Base-by-base conservation (phyloP, 1,140 invertebrate species). In the Drosophila ogumai region DNA sequence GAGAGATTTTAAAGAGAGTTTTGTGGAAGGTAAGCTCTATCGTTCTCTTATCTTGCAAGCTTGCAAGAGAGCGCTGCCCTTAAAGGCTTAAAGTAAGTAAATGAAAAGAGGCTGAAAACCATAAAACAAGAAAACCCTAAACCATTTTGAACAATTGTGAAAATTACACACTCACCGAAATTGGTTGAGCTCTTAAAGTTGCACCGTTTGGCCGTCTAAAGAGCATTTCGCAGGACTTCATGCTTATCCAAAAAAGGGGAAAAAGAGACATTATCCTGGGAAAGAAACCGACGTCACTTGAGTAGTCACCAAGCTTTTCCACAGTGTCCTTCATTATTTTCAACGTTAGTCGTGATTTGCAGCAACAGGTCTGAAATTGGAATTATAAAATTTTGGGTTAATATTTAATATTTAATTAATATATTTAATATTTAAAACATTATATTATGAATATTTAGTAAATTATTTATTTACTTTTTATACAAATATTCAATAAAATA, bases 221-320 rank as follows among this genome's bases (percentile, higher is more conserved):
- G 82, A 86, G 82, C 36, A 65, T 44, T 46, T 49, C 19, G 10
- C 34, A 46, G 44, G 63, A 36, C 6, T 50, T 17, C n/a, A 7
- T 50, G 28, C 28, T 46, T 47, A 32, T 19, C 32, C 7, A 19
- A 40, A 38, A 57, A 7, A 4, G 4, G 10, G 31, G 7, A 4
- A 22, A 54, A 69, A 46, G 34, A 66, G 34, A 38, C 31, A 43
- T 38, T 15, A 28, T 46, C 50, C 36, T 36, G 38, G 50, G 63
- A 72, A 75, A 75, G 63, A 90, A 79, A 25, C 13, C 52, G 19
- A 75, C 75, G 67, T 79, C 78, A 90, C 85, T 81, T 84, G 79
- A 88, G 84, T 50, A 80, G 84, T 80, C 76, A 79, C 74, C 86
- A 85, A 90, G 85, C 85, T 90, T 85, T 88, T 67, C 41, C 66